Evolutionary conservation across 2,113 vertebrate genomes (phyloP), one percentile per base, ranked within the genome.

Genomic region (Lasiurus borealis): DNA sequence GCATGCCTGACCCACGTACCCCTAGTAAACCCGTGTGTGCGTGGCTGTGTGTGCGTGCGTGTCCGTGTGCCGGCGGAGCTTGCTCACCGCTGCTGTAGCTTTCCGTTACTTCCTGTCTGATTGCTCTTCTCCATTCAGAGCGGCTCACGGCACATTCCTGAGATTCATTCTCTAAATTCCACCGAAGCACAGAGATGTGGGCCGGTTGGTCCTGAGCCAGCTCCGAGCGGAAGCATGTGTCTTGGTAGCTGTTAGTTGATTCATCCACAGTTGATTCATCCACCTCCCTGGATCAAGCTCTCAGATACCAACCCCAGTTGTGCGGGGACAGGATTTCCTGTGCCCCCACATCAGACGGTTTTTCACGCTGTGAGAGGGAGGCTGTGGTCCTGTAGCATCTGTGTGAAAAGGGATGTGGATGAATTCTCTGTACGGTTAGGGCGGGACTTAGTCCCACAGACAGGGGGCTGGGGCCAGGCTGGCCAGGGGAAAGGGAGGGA

Each of bases 1-100:
- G 92, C 50, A 40, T 97, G 97, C 91, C 86, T 59, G 31, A 34
- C 50, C 40, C 46, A 0, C 16, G 31, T 29, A 16, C 64, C 68
- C 31, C 19, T 12, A 2, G 6, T 50, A 77, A 77, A 64, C 68
- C 72, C 0, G 0, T 25, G 11, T 82, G 71, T 95, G 95, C 81
- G 6, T n/a, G 76, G 69, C 76, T 3, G 52, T 23, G 69, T 72
- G 18, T 62, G 88, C 81, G 2, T 90, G 94, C 57, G 68, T 18
- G 16, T 29, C 31, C 11, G 3, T 36, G 57, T 72, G 1, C 8
- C 0, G 36, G n/a, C n/a, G 2, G 59, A 6, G 19, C 27, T 5
- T 21, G 50, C 40, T 66, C 5, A 5, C 14, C 0, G 0, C 73
- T 0, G 16, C 59, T 2, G 34, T 36, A 13, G 69, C 85, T 82